Evolutionary conservation across 2,888 invertebrate species (phyloP).

Genomic region (Synanthedon vespiformis): DNA sequence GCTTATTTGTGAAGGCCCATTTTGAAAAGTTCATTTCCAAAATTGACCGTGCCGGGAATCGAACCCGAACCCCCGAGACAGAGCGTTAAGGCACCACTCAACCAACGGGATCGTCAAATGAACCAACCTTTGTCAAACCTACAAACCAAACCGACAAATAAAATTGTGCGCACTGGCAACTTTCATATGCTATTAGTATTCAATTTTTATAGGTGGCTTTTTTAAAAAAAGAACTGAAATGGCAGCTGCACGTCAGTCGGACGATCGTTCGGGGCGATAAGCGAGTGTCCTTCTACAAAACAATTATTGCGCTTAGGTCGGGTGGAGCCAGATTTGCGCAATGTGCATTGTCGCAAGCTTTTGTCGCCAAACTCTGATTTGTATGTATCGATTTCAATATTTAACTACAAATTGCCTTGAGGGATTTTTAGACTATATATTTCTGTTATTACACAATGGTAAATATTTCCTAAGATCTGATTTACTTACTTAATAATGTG

Average conservation of each 20-base stretch:
- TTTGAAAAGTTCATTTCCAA: too few relatives aligned
- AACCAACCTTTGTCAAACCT: too few relatives aligned
- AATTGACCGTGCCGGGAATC: too few relatives aligned
- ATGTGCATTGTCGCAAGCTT: constrained; percentile 34
- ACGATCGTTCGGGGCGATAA: constrained; percentile 48
- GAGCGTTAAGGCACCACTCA: too few relatives aligned
- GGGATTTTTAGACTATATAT: neutral
- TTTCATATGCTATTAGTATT: constrained; percentile 19
- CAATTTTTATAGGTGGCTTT: constrained; percentile 25
- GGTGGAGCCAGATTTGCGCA: constrained; percentile 41
- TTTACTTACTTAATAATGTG: too few relatives aligned
- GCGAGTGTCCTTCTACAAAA: constrained; percentile 58
- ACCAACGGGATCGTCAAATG: too few relatives aligned
- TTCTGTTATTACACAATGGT: too few relatives aligned
- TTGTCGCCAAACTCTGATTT: constrained; percentile 30
- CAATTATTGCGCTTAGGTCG: constrained; percentile 51
- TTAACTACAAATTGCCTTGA: neutral
- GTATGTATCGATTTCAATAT: constrained; percentile 13
- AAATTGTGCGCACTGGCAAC: neutral
- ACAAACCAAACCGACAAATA: too few relatives aligned
- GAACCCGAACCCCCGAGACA: too few relatives aligned
- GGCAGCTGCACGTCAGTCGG: constrained; percentile 50
- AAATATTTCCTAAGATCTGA: too few relatives aligned
- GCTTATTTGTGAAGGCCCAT: too few relatives aligned
- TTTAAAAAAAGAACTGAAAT: constrained; percentile 39